phyloP scores from a whole-genome alignment of 2,113 vertebrate genomes.

The Sminthopsis crassicaudata region DNA sequence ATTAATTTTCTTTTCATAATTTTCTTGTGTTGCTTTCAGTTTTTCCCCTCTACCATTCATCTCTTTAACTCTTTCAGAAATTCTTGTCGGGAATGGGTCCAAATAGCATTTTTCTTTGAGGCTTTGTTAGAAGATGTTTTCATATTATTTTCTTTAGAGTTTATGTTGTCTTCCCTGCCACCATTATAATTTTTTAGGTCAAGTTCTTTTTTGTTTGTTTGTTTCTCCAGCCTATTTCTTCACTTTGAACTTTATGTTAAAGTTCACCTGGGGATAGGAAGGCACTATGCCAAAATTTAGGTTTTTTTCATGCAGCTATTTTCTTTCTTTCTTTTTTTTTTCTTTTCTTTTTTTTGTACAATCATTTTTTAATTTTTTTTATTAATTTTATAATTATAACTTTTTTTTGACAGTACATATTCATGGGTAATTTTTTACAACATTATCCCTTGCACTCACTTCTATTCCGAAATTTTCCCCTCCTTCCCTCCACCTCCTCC shows the following conservation, averaged over 20 bases:
- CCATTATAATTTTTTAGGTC: neutral
- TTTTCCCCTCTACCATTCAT: neutral
- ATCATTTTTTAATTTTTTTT: too few relatives aligned
- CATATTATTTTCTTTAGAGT: neutral
- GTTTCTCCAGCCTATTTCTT: neutral
- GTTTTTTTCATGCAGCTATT: neutral
- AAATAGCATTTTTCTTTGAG: neutral
- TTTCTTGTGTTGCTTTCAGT: neutral
- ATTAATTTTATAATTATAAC: too few relatives aligned
- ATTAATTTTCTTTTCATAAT: neutral
- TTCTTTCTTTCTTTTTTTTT: conserved; percentile 2
- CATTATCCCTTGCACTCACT: too few relatives aligned
- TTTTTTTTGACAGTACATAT: too few relatives aligned
- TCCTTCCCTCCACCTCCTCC: too few relatives aligned
- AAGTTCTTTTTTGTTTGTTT: neutral
- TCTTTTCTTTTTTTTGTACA: too few relatives aligned
- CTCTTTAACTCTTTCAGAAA: neutral
- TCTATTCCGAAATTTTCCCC: too few relatives aligned
- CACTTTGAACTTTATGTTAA: neutral
- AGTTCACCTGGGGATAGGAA: neutral
- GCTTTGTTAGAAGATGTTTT: neutral
- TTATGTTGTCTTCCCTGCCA: neutral
- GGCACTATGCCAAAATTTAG: neutral
- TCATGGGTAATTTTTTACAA: too few relatives aligned
- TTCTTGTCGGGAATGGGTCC: neutral